A percentile compares a stretch with the other conserved stretches of the same genome.
Evolutionary conservation across 2,113 vertebrate genomes (phyloP).

Genomic region (Laticauda laticaudata): DNA sequence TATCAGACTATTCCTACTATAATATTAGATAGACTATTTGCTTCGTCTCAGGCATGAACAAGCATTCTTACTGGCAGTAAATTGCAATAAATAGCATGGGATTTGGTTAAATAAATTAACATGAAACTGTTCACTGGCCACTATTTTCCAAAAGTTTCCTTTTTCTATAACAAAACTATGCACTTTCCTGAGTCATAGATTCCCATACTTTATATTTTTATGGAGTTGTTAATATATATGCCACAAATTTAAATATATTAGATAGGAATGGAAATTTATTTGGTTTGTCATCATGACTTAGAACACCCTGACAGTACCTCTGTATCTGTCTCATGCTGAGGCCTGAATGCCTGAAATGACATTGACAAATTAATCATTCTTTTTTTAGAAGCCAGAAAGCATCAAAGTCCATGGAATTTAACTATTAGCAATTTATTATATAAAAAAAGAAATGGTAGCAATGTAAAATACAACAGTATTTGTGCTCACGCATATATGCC

Average conservation of each 20-base stretch:
- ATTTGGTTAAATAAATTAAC: neutral
- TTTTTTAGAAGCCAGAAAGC: neutral
- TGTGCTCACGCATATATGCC: slow-evolving; percentile 65
- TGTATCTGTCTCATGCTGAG: neutral
- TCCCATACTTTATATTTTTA: neutral
- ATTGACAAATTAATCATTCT: slow-evolving; percentile 10
- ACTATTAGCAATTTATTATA: slow-evolving; percentile 80
- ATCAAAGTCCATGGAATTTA: slow-evolving; percentile 54
- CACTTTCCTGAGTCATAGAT: neutral
- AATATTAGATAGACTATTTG: neutral
- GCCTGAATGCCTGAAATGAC: neutral
- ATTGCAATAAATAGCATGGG: neutral
- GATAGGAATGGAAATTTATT: neutral
- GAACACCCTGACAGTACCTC: neutral
- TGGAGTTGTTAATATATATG: neutral
- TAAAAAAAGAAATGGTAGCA: slow-evolving; percentile 68
- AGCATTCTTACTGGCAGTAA: neutral
- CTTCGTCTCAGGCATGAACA: neutral
- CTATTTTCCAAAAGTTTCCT: neutral
- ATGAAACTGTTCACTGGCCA: neutral
- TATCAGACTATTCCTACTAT: neutral
- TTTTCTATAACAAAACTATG: neutral
- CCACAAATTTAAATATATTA: neutral
- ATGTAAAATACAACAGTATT: slow-evolving; percentile 75
- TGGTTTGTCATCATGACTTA: neutral